Evolutionary conservation across 2,113 vertebrate genomes (phyloP).

Genomic region (Aegithalos caudatus): DNA sequence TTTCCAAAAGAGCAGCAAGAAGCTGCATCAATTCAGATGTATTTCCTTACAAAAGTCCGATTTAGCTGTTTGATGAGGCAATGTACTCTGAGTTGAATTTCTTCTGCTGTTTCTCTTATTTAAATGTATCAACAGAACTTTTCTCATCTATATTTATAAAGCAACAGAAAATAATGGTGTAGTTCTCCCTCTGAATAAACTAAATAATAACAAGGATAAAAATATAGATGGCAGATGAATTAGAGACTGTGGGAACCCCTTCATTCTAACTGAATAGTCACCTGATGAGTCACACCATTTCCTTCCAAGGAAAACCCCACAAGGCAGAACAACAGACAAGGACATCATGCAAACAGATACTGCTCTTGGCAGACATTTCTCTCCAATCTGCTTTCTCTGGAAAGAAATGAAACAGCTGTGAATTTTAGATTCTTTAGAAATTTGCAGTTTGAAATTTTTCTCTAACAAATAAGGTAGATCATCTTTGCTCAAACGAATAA

Average conservation of each 20-base stretch:
- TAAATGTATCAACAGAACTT: neutral
- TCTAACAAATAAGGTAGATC: neutral
- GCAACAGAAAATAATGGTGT: neutral
- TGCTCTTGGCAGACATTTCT: neutral
- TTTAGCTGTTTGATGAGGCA: neutral
- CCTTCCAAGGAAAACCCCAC: neutral
- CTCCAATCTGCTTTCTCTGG: neutral
- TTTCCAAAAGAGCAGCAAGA: neutral
- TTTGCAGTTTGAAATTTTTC: neutral
- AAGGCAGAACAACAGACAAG: neutral
- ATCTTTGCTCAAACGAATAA: neutral
- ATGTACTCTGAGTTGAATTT: neutral
- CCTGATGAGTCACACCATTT: neutral
- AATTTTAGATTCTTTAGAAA: neutral
- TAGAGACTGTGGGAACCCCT: neutral
- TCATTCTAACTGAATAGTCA: neutral
- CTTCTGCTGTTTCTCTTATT: neutral
- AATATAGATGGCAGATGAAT: neutral
- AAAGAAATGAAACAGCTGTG: neutral
- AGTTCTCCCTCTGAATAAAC: neutral
- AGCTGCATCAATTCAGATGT: neutral
- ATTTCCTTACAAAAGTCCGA: neutral
- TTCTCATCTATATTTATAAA: conserved; percentile 21
- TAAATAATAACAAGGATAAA: neutral
- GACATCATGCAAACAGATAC: neutral